Conservation (phyloP, 2,888 invertebrate species). For the Protodeltote pygarga region DNA sequence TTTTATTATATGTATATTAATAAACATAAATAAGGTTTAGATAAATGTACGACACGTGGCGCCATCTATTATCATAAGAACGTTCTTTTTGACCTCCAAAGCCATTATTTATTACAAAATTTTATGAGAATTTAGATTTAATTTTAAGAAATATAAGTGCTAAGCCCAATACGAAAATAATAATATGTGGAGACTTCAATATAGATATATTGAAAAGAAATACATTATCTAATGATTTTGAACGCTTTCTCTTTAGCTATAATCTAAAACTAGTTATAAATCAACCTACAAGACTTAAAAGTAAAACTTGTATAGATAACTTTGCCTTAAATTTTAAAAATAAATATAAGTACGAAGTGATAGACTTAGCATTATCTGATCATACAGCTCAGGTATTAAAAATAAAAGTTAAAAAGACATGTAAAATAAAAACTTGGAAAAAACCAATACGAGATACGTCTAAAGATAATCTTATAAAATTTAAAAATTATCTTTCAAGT, state of each 20-base stretch:
- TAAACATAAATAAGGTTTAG: too few relatives aligned
- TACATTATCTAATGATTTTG: neutral
- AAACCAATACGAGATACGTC: neutral
- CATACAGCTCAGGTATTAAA: conserved; percentile 1
- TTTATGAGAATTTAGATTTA: neutral
- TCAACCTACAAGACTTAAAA: neutral
- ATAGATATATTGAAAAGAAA: conserved; percentile 1
- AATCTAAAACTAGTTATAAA: neutral
- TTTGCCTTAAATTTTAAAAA: neutral
- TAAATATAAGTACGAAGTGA: neutral
- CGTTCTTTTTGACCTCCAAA: too few relatives aligned
- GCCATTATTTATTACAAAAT: too few relatives aligned
- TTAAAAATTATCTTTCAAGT: neutral
- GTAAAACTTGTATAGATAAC: conserved; percentile 1
- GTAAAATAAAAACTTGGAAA: neutral
- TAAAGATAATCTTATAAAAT: conserved; percentile 2
- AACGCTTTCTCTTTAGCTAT: neutral
- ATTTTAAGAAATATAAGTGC: neutral
- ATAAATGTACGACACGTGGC: too few relatives aligned
- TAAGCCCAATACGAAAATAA: neutral
- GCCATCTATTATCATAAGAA: too few relatives aligned
- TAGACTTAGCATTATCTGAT: neutral
- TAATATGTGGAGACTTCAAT: too few relatives aligned
- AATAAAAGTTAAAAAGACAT: neutral
- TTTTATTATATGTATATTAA: too few relatives aligned